Conservation (phyloP, 2,888 invertebrate genomes). For the Trilocha varians region DNA sequence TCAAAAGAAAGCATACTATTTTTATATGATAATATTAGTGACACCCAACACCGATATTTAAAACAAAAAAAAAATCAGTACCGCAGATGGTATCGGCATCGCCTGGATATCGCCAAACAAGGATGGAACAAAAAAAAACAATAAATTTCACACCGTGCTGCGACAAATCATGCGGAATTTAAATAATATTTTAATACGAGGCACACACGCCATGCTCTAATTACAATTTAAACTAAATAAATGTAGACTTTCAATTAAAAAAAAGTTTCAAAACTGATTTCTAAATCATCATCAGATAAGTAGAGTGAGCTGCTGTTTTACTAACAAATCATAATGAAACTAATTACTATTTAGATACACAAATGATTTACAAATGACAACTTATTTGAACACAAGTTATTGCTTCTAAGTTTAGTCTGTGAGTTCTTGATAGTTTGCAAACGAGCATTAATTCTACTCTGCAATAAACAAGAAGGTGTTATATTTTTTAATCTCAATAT, state of each 20-base stretch:
- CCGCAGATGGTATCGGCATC: slow-evolving; percentile 80
- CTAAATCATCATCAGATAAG: too few species aligned
- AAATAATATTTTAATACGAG: slow-evolving; percentile 6
- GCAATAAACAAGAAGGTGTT: not conserved
- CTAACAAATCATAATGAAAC: too few species aligned
- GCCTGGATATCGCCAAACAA: slow-evolving; percentile 73
- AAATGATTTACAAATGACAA: too few species aligned
- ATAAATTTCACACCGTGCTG: slow-evolving; percentile 58
- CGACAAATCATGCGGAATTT: slow-evolving; percentile 25
- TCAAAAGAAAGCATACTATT: not conserved
- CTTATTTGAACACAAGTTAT: too few species aligned
- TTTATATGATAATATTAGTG: slow-evolving; percentile 6
- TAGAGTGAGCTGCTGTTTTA: too few species aligned
- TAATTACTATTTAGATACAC: too few species aligned
- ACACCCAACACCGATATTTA: slow-evolving; percentile 31
- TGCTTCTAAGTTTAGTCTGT: too few species aligned
- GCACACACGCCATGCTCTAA: slow-evolving; percentile 16
- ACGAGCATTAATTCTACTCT: not conserved
- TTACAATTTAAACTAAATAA: not conserved
- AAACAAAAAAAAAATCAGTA: slow-evolving; percentile 69
- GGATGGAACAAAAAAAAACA: slow-evolving; percentile 63
- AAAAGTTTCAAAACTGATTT: too few species aligned
- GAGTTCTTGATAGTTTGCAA: too few species aligned
- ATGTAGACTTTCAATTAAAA: not conserved
- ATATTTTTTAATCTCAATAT: not conserved